These are phyloP conservation scores for Musca vetustissima DNA, from an alignment of 1,140 invertebrate genomes.

Conservation along the genomic window DNA sequence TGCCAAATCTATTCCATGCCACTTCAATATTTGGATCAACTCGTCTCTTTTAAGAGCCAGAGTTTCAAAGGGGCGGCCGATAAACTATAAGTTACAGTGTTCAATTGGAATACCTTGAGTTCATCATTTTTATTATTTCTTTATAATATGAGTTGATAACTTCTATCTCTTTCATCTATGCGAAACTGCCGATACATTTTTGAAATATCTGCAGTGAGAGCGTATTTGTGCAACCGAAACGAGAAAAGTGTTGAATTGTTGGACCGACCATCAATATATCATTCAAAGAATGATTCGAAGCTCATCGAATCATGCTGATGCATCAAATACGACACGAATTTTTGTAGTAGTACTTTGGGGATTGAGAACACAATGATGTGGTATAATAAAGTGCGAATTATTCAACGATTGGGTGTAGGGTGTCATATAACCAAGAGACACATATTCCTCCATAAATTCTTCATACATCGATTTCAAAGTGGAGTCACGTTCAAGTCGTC, in stretches of 20 bases:
- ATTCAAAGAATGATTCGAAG: too few species aligned
- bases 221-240: constrained; percentile 41
- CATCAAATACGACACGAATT: constrained; percentile 39
- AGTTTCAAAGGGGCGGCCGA: not conserved
- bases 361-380: not conserved
- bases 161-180: constrained; percentile 32
- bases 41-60: too few species aligned
- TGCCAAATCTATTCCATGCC: not conserved
- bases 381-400: not conserved
- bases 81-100: constrained; percentile 37
- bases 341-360: constrained; percentile 26
- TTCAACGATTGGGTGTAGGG: not conserved
- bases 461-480: constrained; percentile 11
- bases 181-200: constrained; percentile 47
- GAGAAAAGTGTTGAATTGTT: not conserved
- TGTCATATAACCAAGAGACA: not conserved
- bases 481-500: not conserved
- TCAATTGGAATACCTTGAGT: constrained; percentile 29
- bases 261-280: too few species aligned
- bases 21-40: too few species aligned
- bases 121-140: constrained; percentile 30
- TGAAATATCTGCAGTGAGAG: constrained; percentile 31
- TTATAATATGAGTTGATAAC: constrained; percentile 25
- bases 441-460: constrained; percentile 15
- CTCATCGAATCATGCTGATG: constrained; percentile 25